A percentile compares a stretch with the other conserved stretches of the same genome.
phyloP scores from a whole-genome alignment of 2,888 invertebrate species.

The Trichogramma evanescens region DNA sequence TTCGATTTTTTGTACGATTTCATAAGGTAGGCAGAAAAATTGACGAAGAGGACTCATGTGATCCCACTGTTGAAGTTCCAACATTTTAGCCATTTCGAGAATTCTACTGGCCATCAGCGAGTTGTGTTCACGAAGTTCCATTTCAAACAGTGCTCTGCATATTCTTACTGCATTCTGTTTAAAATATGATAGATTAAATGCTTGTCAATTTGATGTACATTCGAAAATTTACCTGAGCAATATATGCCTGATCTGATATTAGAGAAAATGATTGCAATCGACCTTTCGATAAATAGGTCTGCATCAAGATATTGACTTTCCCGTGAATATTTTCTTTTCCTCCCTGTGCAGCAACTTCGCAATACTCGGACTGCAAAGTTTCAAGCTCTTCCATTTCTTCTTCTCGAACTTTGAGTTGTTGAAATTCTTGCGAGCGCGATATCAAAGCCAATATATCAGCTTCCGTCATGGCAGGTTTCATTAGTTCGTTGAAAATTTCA shows the following conservation, averaged over 20 bases:
- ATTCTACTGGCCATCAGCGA: slow-evolving; percentile 81
- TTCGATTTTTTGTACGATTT: slow-evolving; percentile 76
- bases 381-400: slow-evolving; percentile 92
- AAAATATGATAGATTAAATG: slow-evolving; percentile 27
- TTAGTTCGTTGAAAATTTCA: slow-evolving; percentile 80
- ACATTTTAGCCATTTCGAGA: slow-evolving; percentile 82
- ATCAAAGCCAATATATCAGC: slow-evolving; percentile 84
- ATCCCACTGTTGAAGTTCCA: slow-evolving; percentile 88
- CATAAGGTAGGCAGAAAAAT: slow-evolving; percentile 68
- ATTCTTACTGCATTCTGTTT: slow-evolving; percentile 84
- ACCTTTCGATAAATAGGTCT: slow-evolving; percentile 79
- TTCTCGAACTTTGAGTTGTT: slow-evolving; percentile 90
- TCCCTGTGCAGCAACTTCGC: slow-evolving; percentile 72
- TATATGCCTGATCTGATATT: slow-evolving; percentile 81
- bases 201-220: not conserved
- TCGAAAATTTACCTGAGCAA: slow-evolving; percentile 63
- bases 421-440: slow-evolving; percentile 88
- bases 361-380: slow-evolving; percentile 62
- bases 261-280: slow-evolving; percentile 77
- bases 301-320: slow-evolving; percentile 91
- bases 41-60: slow-evolving; percentile 81
- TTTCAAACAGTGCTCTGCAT: slow-evolving; percentile 87
- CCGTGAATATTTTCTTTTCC: slow-evolving; percentile 85
- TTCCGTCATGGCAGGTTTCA: slow-evolving; percentile 76
- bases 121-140: slow-evolving; percentile 82